Base-by-base conservation (phyloP, 92 coral and sea anemone species). In the Diadumene lineata region DNA sequence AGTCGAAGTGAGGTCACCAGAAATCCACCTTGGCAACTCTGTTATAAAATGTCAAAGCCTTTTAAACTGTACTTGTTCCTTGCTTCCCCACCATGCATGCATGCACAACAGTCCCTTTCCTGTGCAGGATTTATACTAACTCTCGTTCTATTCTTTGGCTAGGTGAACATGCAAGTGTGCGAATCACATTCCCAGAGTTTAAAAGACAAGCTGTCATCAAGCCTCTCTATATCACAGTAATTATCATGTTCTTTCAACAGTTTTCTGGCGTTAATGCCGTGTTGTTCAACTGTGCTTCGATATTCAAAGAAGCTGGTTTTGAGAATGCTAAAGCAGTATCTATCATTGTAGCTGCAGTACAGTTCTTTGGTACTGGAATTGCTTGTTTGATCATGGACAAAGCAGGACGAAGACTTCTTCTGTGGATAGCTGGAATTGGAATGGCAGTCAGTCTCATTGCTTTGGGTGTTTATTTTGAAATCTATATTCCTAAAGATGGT, bases 211-310 rank as follows among this genome's bases (percentile, higher is more conserved):
- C 77, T 1, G 69, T 93, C 25, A 66, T 81, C 15, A 89, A 87
- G 46, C 98, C 98, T 0, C 81, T 93, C 24, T 58, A 85, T 11
- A 74, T 93, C 58, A 84, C 90, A 38, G 11, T 85, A 0, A 88
- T 72, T 3, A 50, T 84, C 7, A 79, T 89, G 92, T 50, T 92
- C 51, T 84, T 94, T 72, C 98, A 94, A 72, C 97, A 93, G 72
- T 85, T 91, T 63, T 51, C 86, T 56, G 97, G 94, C 22, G 34
- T 91, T 43, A 91, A 91, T 70, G 83, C 94, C 13, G 92, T 93
- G 21, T 75, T 91, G 11, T 81, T 81, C 57, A 91, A 93, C 77
- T 85, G 85, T 44, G 92, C 97, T 18, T n/a, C 64, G n/a, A 91
- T 93, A 71, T 80, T 93, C 31, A 22, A 56, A 11, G 69, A 55